phyloP scores from a whole-genome alignment of 2,113 vertebrate genomes.

The Amphilophus citrinellus region DNA sequence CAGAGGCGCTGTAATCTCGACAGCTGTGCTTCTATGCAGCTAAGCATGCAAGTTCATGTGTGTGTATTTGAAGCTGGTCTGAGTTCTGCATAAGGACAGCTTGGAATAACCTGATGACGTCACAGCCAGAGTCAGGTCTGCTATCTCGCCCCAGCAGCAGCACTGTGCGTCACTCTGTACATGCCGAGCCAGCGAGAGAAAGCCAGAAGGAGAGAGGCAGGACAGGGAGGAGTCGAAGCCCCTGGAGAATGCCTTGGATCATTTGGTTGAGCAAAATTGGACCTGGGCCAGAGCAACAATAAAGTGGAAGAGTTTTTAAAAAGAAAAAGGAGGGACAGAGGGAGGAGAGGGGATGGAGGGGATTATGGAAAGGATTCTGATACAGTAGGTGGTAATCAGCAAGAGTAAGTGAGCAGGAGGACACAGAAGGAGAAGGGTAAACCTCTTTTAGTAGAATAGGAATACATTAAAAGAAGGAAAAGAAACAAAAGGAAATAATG shows the following conservation, averaged over 20 bases:
- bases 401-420: constrained; percentile 8
- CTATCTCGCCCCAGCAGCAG: constrained; percentile 69
- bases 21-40: constrained; percentile 4
- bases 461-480: background rate
- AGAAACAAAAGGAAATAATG: background rate
- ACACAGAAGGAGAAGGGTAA: constrained; percentile 12
- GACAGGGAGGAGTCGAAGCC: constrained; percentile 14
- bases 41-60: background rate
- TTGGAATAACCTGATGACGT: constrained; percentile 70
- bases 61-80: constrained; percentile 21
- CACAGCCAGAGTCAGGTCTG: constrained; percentile 58
- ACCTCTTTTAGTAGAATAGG: constrained; percentile 16
- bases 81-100: constrained; percentile 52
- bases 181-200: constrained; percentile 27
- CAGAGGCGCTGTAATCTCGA: background rate
- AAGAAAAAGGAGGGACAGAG: constrained; percentile 39
- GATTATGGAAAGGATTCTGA: constrained; percentile 26
- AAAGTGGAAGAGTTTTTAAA: constrained; percentile 60
- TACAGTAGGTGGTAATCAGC: constrained; percentile 36
- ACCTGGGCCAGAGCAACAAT: constrained; percentile 43
- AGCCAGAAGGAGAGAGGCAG: constrained; percentile 4
- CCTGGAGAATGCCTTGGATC: constrained; percentile 55
- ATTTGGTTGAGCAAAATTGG: constrained; percentile 43
- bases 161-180: constrained; percentile 63
- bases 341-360: background rate